These are phyloP conservation scores for Zeus faber DNA, from an alignment of 2,113 vertebrate species.

Conservation along the genomic window DNA sequence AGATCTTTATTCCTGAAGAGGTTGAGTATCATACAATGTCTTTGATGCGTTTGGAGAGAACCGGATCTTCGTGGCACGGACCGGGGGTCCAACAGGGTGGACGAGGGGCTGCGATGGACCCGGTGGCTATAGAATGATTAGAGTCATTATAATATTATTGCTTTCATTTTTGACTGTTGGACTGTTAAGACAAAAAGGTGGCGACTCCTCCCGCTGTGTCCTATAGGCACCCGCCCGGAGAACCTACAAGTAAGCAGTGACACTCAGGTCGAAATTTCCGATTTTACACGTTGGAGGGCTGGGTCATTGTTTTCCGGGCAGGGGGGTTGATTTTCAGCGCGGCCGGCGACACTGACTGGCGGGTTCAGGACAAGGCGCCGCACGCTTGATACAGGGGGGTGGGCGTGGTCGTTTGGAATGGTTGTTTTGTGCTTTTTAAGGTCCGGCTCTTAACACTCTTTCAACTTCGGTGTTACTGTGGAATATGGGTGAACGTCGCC, in stretches of 20 bases:
- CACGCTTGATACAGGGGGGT: conserved; percentile 38
- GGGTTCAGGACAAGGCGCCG: conserved; percentile 47
- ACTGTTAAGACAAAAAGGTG: conserved; percentile 61
- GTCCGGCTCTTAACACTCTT: conserved; percentile 49
- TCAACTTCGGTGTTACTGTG: conserved; percentile 69
- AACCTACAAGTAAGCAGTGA: conserved; percentile 51
- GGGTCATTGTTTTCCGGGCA: conserved; percentile 6
- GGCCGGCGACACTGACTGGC: conserved; percentile 42
- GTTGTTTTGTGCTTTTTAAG: conserved; percentile 69
- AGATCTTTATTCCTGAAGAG: conserved; percentile 74
- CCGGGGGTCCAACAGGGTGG: conserved; percentile 58
- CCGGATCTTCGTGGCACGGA: conserved; percentile 59
- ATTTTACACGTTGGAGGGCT: conserved; percentile 18
- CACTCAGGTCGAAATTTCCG: conserved; percentile 66
- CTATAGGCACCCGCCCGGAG: conserved; percentile 44
- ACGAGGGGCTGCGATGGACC: conserved; percentile 51
- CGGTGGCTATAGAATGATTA: conserved; percentile 65
- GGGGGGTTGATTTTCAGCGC: conserved; percentile 37
- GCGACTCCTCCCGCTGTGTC: conserved; percentile 30
- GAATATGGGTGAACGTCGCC: conserved; percentile 50
- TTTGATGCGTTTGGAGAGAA: conserved; percentile 61
- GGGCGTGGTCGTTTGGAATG: conserved; percentile 33
- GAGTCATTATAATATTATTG: conserved; percentile 70
- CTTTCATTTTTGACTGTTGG: conserved; percentile 63
- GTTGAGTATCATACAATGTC: conserved; percentile 66